Conservation (phyloP, 2,888 invertebrate genomes). For the Drosophila prolongata region DNA sequence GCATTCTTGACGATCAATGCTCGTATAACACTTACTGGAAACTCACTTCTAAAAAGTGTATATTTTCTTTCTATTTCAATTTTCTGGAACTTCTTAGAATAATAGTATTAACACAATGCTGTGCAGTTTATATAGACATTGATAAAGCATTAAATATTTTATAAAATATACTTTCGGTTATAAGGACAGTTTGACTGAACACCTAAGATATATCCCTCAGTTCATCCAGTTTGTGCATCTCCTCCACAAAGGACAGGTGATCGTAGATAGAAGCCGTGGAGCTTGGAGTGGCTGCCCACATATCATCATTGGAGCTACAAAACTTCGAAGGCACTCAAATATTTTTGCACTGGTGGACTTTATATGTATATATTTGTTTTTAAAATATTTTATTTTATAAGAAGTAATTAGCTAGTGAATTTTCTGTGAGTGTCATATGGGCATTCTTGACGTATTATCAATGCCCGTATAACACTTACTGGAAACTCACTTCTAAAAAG, state of each 20-base stretch:
- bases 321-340: no score
- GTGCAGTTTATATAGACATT: no score
- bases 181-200: no score
- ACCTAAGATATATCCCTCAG: slow-evolving; percentile 15
- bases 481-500: background rate
- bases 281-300: background rate
- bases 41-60: background rate
- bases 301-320: background rate
- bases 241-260: slow-evolving; percentile 52
- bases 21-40: slow-evolving; percentile 3
- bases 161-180: no score
- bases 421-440: background rate
- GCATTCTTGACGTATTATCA: background rate
- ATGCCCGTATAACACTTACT: slow-evolving; percentile 10
- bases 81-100: no score
- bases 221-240: slow-evolving; percentile 35
- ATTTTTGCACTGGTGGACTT: no score
- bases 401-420: background rate
- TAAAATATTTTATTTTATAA: background rate
- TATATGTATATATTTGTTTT: no score
- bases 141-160: no score
- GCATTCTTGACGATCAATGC: background rate
- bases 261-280: slow-evolving; percentile 63
- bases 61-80: no score
- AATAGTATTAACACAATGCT: no score